phyloP scores from a whole-genome alignment of 1,140 invertebrate genomes.

The Metopolophium dirhodum region DNA sequence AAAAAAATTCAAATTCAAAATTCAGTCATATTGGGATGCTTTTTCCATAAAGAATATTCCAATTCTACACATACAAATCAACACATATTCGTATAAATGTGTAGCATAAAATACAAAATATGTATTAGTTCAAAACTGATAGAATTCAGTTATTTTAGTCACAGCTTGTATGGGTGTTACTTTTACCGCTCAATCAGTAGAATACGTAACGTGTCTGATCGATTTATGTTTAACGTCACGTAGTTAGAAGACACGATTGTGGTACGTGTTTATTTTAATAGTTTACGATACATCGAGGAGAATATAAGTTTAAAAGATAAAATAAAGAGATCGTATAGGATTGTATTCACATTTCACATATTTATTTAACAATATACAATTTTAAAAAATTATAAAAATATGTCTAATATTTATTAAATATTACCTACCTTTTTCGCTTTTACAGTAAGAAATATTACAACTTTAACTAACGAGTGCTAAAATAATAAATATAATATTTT shows the following conservation, averaged over 20 bases:
- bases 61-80: neutral
- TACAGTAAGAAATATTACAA: neutral
- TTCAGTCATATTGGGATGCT: neutral
- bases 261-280: constrained; percentile 45
- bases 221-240: constrained; percentile 38
- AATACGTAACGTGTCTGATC: constrained; percentile 26
- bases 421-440: neutral
- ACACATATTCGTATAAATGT: neutral
- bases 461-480: neutral
- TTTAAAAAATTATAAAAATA: neutral
- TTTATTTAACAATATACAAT: neutral
- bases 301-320: neutral
- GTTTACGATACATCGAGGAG: neutral
- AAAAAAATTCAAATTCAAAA: neutral
- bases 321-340: too few species aligned
- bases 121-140: neutral
- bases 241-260: constrained; percentile 14
- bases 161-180: neutral
- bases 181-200: constrained; percentile 12
- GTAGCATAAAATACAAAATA: neutral
- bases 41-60: neutral
- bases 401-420: neutral
- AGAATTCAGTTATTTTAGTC: constrained; percentile 28
- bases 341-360: neutral
- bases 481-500: neutral